Evolutionary conservation across 2,797 vertebrate genomes (phyloP).

Genomic region (Enteromius trimaculatus): DNA sequence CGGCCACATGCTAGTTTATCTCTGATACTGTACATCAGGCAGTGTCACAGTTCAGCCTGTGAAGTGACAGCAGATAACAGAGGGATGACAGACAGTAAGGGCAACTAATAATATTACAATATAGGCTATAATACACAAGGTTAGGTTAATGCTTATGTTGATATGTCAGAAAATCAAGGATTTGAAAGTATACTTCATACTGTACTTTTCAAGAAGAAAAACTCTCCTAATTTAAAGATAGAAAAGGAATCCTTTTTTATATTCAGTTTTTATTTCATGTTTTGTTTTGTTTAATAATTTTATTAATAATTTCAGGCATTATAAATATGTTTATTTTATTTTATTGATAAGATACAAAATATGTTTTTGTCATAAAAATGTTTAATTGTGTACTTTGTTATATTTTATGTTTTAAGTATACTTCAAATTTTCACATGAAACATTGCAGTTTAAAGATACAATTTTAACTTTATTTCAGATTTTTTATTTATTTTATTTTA

Average conservation of each 20-base stretch:
- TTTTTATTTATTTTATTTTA: neutral
- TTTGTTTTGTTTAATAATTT: neutral
- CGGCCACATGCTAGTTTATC: neutral
- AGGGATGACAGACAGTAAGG: neutral
- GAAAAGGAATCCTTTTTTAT: fast-evolving
- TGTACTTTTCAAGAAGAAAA: neutral
- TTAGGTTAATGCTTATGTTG: neutral
- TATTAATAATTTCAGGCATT: too few relatives aligned
- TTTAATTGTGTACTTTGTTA: neutral
- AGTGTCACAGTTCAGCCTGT: neutral
- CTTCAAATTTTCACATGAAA: neutral
- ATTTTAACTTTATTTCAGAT: neutral
- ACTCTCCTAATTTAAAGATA: neutral
- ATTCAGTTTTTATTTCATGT: neutral
- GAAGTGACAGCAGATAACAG: neutral
- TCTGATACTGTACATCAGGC: neutral
- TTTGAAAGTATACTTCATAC: neutral
- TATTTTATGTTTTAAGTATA: neutral
- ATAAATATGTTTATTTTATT: too few relatives aligned
- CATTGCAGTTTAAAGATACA: neutral
- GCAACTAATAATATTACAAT: neutral
- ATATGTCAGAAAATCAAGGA: neutral
- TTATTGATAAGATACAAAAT: too few relatives aligned
- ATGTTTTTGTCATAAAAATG: too few relatives aligned
- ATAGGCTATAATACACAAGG: too few relatives aligned